Evolutionary conservation across 1,140 invertebrate genomes (phyloP), one percentile per base, ranked within the genome.

Genomic region (Halesus radiatus): DNA sequence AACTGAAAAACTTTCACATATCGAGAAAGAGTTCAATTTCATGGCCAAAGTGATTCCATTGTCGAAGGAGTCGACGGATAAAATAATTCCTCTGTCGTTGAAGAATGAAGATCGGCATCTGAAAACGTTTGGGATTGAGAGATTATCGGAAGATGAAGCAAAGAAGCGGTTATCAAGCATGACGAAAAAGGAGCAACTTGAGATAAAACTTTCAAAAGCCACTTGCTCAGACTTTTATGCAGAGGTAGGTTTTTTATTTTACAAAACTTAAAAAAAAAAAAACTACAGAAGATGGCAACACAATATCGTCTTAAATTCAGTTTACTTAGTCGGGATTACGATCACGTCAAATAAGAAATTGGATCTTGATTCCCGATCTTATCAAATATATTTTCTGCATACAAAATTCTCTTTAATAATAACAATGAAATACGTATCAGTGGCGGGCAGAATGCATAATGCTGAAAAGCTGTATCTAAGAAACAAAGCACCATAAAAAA

Each of bases 161-260:
- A 76, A 23, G 29, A 80, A 58, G n/a, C 62, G n/a, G 3, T 20
- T 45, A 20, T 53, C 64, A 53, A 78, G 77, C 23, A 50, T 66
- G 77, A 72, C 53, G 7, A 52, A 53, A 60, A 37, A 73, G 37
- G 20, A 79, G 32, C 29, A 50, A n/a, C 50, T 70, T 5, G 70
- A 75, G 53, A 15, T 62, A 13, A 54, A 72, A 4, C 20, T 75
- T 15, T 45, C 68, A 8, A 52, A 78, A 3, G 54, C 79, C 7
- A 76, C 76, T 5, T 83, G 78, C 62, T 45, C 20, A 13, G 76
- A 83, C 32, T 78, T 76, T 58, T 78, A 72, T 73, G 29, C 66
- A 20, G 23, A 32, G 58, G 81, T 83, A 53, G 54, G 6, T 13
- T 10, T 45, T 45, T 45, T 45, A 45, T 13, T 1, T 45, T 45